Conservation (phyloP, 2,797 vertebrate genomes). For the Glyptemys insculpta region DNA sequence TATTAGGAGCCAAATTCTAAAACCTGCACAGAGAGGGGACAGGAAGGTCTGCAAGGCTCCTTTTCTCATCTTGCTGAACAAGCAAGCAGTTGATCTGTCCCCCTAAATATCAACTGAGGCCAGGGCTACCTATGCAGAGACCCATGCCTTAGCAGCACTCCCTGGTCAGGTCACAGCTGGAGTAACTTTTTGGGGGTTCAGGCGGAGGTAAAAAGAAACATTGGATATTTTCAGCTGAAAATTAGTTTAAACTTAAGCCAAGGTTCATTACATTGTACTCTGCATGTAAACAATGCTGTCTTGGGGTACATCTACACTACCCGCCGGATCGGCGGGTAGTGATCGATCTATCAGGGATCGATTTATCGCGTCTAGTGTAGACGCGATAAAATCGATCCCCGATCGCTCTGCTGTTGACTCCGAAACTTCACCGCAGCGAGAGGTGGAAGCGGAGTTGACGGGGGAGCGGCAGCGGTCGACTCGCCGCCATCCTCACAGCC, state of each 20-base stretch:
- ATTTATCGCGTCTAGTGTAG: no score
- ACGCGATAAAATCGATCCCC: no score
- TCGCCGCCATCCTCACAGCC: no score
- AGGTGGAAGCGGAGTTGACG: no score
- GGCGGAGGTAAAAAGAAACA: not conserved
- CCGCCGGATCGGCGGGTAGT: no score
- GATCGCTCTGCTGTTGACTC: no score
- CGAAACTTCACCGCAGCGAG: no score
- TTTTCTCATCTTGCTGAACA: conserved; percentile 19
- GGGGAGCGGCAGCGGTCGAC: no score
- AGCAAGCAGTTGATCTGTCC: not conserved
- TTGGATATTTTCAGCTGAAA: not conserved
- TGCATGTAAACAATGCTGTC: not conserved
- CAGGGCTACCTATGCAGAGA: not conserved
- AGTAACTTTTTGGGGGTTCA: not conserved
- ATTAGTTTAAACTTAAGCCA: not conserved
- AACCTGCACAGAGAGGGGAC: not conserved
- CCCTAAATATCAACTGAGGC: not conserved
- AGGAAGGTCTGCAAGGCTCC: not conserved
- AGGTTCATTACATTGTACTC: not conserved
- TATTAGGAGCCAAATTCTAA: not conserved
- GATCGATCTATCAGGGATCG: no score
- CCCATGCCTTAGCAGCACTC: not conserved
- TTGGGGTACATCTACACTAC: not conserved
- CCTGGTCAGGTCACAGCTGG: not conserved